Conservation (phyloP, 2,113 vertebrate genomes). For the Alosa alosa region DNA sequence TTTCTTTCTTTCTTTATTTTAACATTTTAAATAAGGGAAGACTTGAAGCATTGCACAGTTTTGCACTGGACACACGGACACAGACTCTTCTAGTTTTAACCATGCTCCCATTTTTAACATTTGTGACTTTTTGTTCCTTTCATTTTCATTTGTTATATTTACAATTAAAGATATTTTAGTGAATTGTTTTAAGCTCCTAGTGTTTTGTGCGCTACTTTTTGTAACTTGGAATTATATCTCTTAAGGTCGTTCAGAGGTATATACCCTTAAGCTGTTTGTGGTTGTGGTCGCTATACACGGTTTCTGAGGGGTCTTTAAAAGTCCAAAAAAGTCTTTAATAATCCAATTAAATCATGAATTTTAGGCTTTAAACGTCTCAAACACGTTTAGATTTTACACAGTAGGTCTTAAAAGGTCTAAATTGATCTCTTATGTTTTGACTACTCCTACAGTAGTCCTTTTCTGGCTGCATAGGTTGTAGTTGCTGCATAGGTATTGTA, state of each 20-base stretch:
- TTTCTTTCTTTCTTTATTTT: slow-evolving; percentile 13
- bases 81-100: slow-evolving; percentile 50
- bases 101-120: slow-evolving; percentile 43
- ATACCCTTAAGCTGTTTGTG: background rate
- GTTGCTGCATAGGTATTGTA: no score
- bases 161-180: slow-evolving; percentile 54
- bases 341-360: no score
- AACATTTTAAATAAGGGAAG: slow-evolving; percentile 28
- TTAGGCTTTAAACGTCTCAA: no score
- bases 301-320: no score
- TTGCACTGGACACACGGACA: slow-evolving; percentile 46
- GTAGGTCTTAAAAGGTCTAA: no score
- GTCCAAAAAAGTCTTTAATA: no score
- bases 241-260: background rate
- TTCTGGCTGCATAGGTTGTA: no score
- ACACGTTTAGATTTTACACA: no score
- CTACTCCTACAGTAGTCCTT: no score
- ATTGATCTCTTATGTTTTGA: no score
- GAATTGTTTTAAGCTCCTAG: slow-evolving; percentile 42
- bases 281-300: no score
- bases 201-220: background rate
- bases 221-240: no score
- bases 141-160: slow-evolving; percentile 39
- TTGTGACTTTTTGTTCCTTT: slow-evolving; percentile 40
- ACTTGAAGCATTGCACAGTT: slow-evolving; percentile 36